Conservation (phyloP, 2,797 vertebrate genomes). For the Oreortyx pictus region DNA sequence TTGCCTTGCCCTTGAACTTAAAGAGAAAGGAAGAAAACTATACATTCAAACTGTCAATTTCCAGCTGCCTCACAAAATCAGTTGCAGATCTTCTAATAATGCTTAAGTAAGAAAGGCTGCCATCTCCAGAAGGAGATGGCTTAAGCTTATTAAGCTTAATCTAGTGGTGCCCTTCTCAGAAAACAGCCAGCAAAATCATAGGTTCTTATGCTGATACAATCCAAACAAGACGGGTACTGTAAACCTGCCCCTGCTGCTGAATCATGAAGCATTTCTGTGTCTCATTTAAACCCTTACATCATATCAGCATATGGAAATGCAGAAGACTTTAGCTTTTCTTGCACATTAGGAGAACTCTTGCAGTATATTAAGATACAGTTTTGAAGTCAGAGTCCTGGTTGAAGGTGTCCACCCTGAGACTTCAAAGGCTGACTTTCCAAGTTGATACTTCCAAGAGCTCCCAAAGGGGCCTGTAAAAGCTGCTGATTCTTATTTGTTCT, state of each 20-base stretch:
- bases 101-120: slow-evolving; percentile 37
- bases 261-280: background rate
- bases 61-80: slow-evolving; percentile 43
- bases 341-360: background rate
- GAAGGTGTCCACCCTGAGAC: background rate
- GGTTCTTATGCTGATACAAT: background rate
- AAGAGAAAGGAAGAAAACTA: slow-evolving; percentile 33
- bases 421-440: background rate
- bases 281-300: background rate
- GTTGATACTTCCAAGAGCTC: background rate
- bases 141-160: slow-evolving; percentile 17
- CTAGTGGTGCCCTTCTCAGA: background rate
- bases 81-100: slow-evolving; percentile 44
- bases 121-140: too few species aligned
- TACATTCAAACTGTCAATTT: slow-evolving; percentile 49
- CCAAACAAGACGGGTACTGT: background rate
- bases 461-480: background rate
- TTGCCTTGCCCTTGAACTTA: slow-evolving; percentile 52
- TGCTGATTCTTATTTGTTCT: background rate
- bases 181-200: background rate
- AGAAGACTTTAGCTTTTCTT: background rate
- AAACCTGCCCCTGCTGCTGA: background rate
- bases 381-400: background rate
- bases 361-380: background rate
- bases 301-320: background rate